Base-by-base conservation (phyloP, 2,888 invertebrate species). In the Phrixothrix hirtus region DNA sequence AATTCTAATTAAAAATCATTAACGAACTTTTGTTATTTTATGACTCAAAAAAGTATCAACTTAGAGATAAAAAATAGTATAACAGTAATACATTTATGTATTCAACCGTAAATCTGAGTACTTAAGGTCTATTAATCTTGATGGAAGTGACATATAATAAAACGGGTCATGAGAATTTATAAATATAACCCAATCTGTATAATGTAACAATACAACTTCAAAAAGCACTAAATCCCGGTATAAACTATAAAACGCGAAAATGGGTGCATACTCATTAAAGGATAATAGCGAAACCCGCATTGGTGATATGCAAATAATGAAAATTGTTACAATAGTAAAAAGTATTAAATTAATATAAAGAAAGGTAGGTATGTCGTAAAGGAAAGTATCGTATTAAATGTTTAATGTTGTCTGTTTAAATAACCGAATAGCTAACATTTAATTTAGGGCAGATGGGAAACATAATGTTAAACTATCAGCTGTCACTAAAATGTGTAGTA, bases 101-200 rank as follows among this genome's bases (percentile, higher is more conserved):
- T 56, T 59, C 55, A 61, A 60, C 61, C 63, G 61, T 64, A 55
- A 52, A 37, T 52, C 44, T 42, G 31, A 41, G 42, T 48, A 53
- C 42, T 47, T 43, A 39, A 37, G 35, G 17, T 46, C 49, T 61
- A 62, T 66, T 62, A 66, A 65, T 70, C 69, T 67, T 68, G 57
- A 65, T 66, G 67, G 69, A 70, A 67, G 60, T 69, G 70, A 68
- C 70, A 69, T 68, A 69, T 69, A 69, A 68, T 70, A 70, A 70
- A 70, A 63, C 65, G 62, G 62, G 62, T 57, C 66, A 65, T 70
- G 67, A 67, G 66, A 68, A 69, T 70, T 64, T 68, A 65, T 66
- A 68, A 67, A 68, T 68, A 69, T 62, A 65, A 65, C 63, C 62
- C 67, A 70, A 69, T 71, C 66, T 64, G 62, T 68, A 67, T 67